A percentile compares a stretch with the other conserved stretches of the same genome.
Evolutionary conservation across 2,113 vertebrate species (phyloP).

Genomic region (Cinclus cinclus): DNA sequence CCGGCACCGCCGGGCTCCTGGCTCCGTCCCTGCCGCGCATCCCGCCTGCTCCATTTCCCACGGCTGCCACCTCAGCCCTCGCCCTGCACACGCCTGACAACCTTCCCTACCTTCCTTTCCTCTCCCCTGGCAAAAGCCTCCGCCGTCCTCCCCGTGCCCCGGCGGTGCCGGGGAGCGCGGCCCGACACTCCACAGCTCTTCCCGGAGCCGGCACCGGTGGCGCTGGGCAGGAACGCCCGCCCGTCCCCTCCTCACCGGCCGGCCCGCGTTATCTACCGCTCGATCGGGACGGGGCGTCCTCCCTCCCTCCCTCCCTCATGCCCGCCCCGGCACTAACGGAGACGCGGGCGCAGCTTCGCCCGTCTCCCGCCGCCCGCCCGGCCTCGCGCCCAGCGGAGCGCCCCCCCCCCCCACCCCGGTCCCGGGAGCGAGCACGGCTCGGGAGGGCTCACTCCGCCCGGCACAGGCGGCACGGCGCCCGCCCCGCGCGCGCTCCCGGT

Average conservation of each 20-base stretch:
- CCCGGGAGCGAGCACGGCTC: neutral
- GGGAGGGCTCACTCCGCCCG: neutral
- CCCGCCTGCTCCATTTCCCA: neutral
- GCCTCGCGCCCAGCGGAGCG: neutral
- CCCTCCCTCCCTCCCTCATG: too few relatives aligned
- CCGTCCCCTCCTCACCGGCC: neutral
- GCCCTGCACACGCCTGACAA: neutral
- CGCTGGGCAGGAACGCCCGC: neutral
- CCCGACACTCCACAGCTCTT: neutral
- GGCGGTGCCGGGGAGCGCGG: neutral
- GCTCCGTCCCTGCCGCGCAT: neutral
- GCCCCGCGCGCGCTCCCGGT: neutral
- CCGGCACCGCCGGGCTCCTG: accelerated
- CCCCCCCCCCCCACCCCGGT: neutral
- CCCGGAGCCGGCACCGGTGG: neutral
- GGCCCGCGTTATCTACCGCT: neutral
- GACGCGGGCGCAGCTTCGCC: neutral
- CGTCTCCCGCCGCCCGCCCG: neutral
- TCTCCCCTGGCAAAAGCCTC: neutral
- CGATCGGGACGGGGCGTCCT: neutral
- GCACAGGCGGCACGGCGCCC: neutral
- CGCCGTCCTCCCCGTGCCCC: neutral
- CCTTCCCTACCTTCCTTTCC: neutral
- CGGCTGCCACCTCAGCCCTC: neutral
- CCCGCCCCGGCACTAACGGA: neutral